A percentile compares a stretch with the other conserved stretches of the same genome.
Conservation (phyloP, 1,140 invertebrate species). For the Condylostylus longicornis region DNA sequence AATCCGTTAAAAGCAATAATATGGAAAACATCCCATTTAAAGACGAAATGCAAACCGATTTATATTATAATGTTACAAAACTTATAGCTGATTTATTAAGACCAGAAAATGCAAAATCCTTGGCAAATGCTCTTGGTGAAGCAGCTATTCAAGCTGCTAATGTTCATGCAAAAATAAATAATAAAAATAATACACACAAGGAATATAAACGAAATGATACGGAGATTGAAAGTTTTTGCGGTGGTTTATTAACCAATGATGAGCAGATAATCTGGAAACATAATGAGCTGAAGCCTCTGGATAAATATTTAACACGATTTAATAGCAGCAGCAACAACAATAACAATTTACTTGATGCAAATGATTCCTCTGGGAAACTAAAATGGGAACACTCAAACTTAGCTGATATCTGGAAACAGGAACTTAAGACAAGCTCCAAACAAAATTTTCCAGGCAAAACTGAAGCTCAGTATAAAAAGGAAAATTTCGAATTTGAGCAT, state of each 20-base stretch:
- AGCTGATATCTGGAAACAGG: constrained; percentile 11
- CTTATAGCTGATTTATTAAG: constrained; percentile 8
- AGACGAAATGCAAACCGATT: constrained; percentile 4
- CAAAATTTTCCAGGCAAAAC: too few relatives aligned
- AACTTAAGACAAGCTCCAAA: not conserved
- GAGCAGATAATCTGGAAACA: constrained; percentile 6
- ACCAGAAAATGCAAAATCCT: constrained; percentile 8
- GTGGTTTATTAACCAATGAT: constrained; percentile 4
- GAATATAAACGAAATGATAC: too few relatives aligned
- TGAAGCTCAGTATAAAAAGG: too few relatives aligned
- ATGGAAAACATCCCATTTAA: constrained; percentile 1
- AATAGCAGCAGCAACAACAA: not conserved
- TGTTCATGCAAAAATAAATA: not conserved
- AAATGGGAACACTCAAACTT: constrained; percentile 14
- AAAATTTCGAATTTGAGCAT: too few relatives aligned
- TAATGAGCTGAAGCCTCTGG: not conserved
- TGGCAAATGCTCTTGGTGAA: constrained; percentile 2
- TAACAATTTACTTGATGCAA: not conserved
- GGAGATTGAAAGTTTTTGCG: not conserved
- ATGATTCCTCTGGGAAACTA: constrained; percentile 1
- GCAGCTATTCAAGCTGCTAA: not conserved
- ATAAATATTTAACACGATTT: not conserved
- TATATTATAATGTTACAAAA: constrained; percentile 4
- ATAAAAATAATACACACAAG: constrained; percentile 2
- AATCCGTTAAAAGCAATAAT: not conserved